Conservation (phyloP, 2,113 vertebrate genomes). For the Rhadina sibilatrix region DNA sequence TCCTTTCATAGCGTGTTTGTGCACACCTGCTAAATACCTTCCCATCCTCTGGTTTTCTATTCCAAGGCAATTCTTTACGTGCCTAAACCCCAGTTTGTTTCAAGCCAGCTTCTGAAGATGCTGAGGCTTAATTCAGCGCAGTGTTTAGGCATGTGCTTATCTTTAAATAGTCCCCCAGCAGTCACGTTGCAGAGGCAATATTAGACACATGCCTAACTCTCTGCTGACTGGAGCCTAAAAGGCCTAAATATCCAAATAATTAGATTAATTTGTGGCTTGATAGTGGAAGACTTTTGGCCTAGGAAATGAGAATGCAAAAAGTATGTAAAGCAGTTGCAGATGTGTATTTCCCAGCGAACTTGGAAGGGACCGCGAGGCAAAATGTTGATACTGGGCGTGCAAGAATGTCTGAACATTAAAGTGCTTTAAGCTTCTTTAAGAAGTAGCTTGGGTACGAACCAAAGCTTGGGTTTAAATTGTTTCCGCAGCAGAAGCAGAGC, state of each 20-base stretch:
- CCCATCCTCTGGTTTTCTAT: neutral
- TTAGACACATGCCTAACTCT: constrained; percentile 12
- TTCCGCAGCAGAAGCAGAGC: constrained; percentile 1
- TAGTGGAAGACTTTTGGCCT: constrained; percentile 29
- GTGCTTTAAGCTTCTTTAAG: constrained; percentile 19
- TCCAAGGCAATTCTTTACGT: neutral
- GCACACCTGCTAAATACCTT: constrained; percentile 37
- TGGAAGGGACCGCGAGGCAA: neutral
- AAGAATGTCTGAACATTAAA: neutral
- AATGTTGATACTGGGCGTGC: neutral
- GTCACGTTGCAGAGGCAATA: neutral
- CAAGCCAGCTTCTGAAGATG: neutral
- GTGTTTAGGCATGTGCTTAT: neutral
- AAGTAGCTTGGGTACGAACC: constrained; percentile 6
- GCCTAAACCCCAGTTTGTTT: neutral
- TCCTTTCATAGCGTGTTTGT: neutral
- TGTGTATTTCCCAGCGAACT: neutral
- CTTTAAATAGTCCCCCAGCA: constrained; percentile 29
- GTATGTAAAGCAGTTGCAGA: constrained; percentile 39
- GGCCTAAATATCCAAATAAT: constrained; percentile 35
- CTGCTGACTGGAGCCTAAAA: constrained; percentile 2
- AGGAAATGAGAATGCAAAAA: constrained; percentile 9
- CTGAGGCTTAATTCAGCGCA: neutral
- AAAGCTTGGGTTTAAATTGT: neutral
- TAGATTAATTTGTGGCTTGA: constrained; percentile 48